Conservation (phyloP, 1,140 invertebrate species). For the Mylabris phalerata region DNA sequence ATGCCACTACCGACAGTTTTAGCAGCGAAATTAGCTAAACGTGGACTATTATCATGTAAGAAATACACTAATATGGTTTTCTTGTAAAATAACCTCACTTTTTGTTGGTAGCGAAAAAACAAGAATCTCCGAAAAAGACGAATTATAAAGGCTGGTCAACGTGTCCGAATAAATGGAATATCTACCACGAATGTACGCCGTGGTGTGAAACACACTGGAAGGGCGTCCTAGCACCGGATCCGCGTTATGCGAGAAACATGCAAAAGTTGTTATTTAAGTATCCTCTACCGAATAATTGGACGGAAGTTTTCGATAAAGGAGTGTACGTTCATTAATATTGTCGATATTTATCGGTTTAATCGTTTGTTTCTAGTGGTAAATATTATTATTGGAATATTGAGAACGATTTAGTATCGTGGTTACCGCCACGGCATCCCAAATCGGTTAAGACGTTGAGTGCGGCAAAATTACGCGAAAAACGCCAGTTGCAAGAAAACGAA, state of each 20-base stretch:
- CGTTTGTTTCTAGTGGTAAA: slow-evolving; percentile 52
- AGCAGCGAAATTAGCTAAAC: slow-evolving; percentile 74
- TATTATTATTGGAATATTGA: slow-evolving; percentile 94
- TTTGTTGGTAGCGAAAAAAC: slow-evolving; percentile 21
- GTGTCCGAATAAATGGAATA: slow-evolving; percentile 95
- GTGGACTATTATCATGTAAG: slow-evolving; percentile 61
- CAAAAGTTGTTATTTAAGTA: slow-evolving; percentile 77
- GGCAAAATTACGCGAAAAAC: slow-evolving; percentile 68
- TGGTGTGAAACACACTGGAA: slow-evolving; percentile 89
- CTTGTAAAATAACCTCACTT: slow-evolving; percentile 29
- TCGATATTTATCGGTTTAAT: background rate
- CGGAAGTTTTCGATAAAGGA: slow-evolving; percentile 85
- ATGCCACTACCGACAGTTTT: slow-evolving; percentile 87
- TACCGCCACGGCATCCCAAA: slow-evolving; percentile 87
- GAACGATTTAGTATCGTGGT: slow-evolving; percentile 90
- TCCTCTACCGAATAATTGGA: slow-evolving; percentile 87
- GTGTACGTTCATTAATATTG: slow-evolving; percentile 47
- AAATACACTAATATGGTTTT: slow-evolving; percentile 52
- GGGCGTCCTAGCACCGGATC: slow-evolving; percentile 61
- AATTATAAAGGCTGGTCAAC: slow-evolving; percentile 60
- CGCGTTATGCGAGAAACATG: slow-evolving; percentile 68
- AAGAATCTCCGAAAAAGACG: slow-evolving; percentile 41
- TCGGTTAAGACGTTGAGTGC: slow-evolving; percentile 75
- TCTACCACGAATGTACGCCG: slow-evolving; percentile 85
- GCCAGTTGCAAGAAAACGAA: slow-evolving; percentile 19